Base-by-base conservation (phyloP, 2,113 vertebrate species). In the Acrocephalus kingi region DNA sequence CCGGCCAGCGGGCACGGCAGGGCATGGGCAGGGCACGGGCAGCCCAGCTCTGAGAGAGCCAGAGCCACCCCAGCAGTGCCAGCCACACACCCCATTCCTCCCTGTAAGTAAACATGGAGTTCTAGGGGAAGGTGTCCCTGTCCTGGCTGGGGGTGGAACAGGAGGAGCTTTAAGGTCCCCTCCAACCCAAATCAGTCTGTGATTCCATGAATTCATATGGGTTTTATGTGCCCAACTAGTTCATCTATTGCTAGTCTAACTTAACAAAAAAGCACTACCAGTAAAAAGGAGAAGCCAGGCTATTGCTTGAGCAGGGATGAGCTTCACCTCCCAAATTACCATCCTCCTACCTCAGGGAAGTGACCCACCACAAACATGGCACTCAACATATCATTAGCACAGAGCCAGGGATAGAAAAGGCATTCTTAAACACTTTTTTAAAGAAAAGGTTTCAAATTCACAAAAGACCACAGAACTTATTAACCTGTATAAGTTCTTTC, bases 1-100 rank as follows among this genome's bases (percentile, higher is more conserved):
- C 95, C 74, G 96, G 96, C 89, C 98, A 95, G 92, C 54, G 13
- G 52, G 93, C 68, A 64, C 20, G 4, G 30, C 10, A 8, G 22
- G 56, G 33, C 3, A 21, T 9, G 4, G 46, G 9, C 46, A 19
- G 13, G 7, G 76, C 61, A 3, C 18, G 75, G 75, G 39, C 39
- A 31, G 61, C n/a, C 23, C 7, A 2, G 37, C 61, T 11, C 31
- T 2, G 15, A 27, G 61, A 33, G 73, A 7, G 72, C 73, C 66
- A 49, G 9, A 74, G 67, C 35, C 52, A 33, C n/a, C 39, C 16
- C 21, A 8, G 4, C 37, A 39, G 37, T 11, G 37, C 37, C 37
- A 39, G 37, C 37, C 0, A 15, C 20, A 20, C 58, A 59, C 24
- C 56, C 5, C 7, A 6, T 4, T 4, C 48, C 69, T 37, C 6